These are phyloP conservation scores for Tetramorium parvispinum DNA, from an alignment of 1,140 invertebrate genomes.

Conservation along the genomic window DNA sequence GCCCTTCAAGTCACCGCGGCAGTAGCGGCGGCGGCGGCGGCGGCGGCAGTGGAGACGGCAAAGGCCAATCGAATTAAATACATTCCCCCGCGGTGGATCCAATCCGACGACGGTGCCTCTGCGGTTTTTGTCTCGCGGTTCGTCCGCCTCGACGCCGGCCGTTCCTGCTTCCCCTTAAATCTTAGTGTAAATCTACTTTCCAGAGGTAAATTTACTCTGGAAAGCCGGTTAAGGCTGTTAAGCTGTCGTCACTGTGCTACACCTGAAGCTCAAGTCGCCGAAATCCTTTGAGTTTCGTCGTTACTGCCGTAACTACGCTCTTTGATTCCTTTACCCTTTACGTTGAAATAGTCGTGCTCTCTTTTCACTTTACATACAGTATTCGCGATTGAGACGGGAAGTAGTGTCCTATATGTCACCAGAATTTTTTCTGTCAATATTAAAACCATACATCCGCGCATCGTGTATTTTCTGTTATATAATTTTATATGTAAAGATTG, in stretches of 20 bases:
- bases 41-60: constrained; percentile 62
- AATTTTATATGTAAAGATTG: not conserved
- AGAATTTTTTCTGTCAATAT: not conserved
- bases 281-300: constrained; percentile 39
- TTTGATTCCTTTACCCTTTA: constrained; percentile 16
- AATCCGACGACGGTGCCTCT: constrained; percentile 53
- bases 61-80: constrained; percentile 79
- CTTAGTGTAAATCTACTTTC: constrained; percentile 58
- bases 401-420: not conserved
- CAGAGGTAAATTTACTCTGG: constrained; percentile 42
- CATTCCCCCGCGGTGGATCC: constrained; percentile 72
- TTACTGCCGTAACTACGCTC: constrained; percentile 17
- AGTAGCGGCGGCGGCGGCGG: constrained; percentile 31
- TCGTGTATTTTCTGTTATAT: not conserved
- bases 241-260: constrained; percentile 49
- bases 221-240: constrained; percentile 53
- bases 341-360: not conserved
- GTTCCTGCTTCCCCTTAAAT: constrained; percentile 47
- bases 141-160: constrained; percentile 46
- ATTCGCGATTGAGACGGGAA: not conserved
- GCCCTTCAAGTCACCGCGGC: constrained; percentile 12
- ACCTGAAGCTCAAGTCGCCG: constrained; percentile 39
- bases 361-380: not conserved
- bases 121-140: constrained; percentile 67
- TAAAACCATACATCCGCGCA: not conserved